These are phyloP conservation scores for Tretioscincus oriximinensis DNA, from an alignment of 2,113 vertebrate genomes.

Conservation along the genomic window DNA sequence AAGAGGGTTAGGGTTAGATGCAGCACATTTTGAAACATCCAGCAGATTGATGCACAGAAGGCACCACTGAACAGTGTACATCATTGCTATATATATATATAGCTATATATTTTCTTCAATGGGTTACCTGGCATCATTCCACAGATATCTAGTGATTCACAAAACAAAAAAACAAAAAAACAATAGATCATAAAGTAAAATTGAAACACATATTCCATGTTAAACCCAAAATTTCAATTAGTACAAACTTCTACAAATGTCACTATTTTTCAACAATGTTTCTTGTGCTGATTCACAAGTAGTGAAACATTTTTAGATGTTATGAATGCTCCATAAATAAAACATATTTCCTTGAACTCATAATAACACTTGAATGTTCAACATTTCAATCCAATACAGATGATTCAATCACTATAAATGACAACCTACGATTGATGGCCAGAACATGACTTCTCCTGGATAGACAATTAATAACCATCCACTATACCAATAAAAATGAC, in stretches of 20 bases:
- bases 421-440: constrained; percentile 53
- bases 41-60: not conserved
- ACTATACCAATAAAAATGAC: constrained; percentile 66
- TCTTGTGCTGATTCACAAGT: not conserved
- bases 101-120: too few relatives aligned
- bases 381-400: constrained; percentile 52
- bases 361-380: constrained; percentile 56
- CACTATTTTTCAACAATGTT: not conserved
- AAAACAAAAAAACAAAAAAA: too few relatives aligned
- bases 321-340: constrained; percentile 48
- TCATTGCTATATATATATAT: too few relatives aligned
- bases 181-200: too few relatives aligned
- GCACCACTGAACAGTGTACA: too few relatives aligned
- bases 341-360: constrained; percentile 47
- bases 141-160: too few relatives aligned
- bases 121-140: too few relatives aligned
- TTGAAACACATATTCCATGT: too few relatives aligned
- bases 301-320: constrained; percentile 36
- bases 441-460: constrained; percentile 55
- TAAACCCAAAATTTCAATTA: too few relatives aligned
- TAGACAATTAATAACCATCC: constrained; percentile 39
- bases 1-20: too few relatives aligned
- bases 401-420: constrained; percentile 61
- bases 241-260: too few relatives aligned
- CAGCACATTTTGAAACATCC: not conserved